Evolutionary conservation across 2,113 vertebrate genomes (phyloP).

Genomic region (Nymphicus hollandicus): DNA sequence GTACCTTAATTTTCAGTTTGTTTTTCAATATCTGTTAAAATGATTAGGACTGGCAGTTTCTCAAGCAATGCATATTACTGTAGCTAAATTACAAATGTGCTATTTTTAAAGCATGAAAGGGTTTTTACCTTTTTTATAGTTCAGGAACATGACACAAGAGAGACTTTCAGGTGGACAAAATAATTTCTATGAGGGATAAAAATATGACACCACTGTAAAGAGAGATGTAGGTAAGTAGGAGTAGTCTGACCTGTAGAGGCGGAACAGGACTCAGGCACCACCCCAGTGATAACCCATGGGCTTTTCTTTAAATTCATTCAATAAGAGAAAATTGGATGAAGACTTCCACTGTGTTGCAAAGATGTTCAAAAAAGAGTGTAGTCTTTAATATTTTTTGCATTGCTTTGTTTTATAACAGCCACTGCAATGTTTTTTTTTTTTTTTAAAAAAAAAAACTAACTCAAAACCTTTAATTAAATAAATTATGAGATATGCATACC

Average conservation of each 20-base stretch:
- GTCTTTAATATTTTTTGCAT: not conserved
- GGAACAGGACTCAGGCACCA: not conserved
- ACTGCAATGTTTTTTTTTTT: not conserved
- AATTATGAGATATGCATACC: not conserved
- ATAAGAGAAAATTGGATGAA: not conserved
- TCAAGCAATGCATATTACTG: not conserved
- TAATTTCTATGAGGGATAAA: rapidly evolving
- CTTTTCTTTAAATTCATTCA: not conserved
- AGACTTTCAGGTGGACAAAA: not conserved
- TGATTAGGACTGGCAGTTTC: not conserved
- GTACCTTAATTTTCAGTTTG: not conserved
- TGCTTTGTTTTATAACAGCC: not conserved
- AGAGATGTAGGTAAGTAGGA: not conserved
- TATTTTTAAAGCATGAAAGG: not conserved
- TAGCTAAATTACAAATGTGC: not conserved
- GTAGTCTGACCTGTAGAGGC: not conserved
- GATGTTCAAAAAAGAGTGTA: not conserved
- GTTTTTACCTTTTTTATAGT: not conserved
- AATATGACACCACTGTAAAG: not conserved
- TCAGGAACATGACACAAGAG: not conserved
- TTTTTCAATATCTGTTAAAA: not conserved
- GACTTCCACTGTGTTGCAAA: not conserved
- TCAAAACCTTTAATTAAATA: not conserved
- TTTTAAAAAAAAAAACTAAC: too few species aligned
- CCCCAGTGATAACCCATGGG: not conserved